Conservation (phyloP, 1,140 invertebrate genomes). For the Carposina sasakii region DNA sequence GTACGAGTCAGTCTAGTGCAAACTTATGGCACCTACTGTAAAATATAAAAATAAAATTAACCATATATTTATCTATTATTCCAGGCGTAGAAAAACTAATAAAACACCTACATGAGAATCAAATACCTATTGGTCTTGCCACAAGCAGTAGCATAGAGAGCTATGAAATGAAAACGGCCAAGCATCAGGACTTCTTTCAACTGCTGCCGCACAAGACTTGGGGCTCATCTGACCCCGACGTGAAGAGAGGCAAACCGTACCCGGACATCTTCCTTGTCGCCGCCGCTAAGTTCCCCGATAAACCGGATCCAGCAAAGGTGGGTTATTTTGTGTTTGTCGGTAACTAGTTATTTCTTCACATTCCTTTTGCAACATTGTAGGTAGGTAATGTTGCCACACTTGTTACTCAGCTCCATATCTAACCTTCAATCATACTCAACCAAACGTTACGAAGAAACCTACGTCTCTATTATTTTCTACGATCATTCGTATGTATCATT, state of each 20-base stretch:
- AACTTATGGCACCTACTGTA: no score
- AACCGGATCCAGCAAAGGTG: conserved; percentile 72
- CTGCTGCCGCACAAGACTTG: conserved; percentile 79
- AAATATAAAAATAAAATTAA: conserved; percentile 3
- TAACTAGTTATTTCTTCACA: no score
- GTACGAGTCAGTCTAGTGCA: no score
- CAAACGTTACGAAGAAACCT: no score
- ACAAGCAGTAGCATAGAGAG: conserved; percentile 79
- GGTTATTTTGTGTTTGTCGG: no score
- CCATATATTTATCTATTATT: conserved; percentile 15
- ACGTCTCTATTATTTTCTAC: no score
- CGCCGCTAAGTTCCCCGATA: conserved; percentile 78
- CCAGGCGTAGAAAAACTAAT: conserved; percentile 75
- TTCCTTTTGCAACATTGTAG: no score
- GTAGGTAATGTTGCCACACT: no score
- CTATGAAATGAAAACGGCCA: conserved; percentile 78
- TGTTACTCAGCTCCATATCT: no score
- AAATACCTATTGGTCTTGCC: conserved; percentile 81
- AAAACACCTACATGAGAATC: conserved; percentile 76
- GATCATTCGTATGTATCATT: no score
- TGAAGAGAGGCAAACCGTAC: conserved; percentile 83
- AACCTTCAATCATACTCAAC: no score
- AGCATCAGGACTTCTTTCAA: conserved; percentile 79
- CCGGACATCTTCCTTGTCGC: conserved; percentile 86
- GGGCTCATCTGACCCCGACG: conserved; percentile 81